Evolutionary conservation across 2,888 invertebrate genomes (phyloP).

Genomic region (Pterostichus madidus): DNA sequence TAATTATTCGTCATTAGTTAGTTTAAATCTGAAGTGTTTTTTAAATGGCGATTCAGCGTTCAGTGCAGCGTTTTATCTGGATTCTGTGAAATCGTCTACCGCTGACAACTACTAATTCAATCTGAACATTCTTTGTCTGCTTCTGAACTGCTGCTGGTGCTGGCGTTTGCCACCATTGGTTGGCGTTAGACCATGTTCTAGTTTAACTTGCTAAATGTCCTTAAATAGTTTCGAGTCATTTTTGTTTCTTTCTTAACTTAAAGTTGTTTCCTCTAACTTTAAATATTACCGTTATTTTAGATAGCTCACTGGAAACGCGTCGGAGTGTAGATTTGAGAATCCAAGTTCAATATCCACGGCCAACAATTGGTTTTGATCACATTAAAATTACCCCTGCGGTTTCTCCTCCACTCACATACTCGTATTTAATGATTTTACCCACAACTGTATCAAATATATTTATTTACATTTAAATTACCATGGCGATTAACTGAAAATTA

Average conservation of each 20-base stretch:
- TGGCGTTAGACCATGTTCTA: slow-evolving; percentile 22
- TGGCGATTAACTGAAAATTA: no score
- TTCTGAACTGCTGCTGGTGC: slow-evolving; percentile 5
- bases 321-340: no score
- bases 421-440: no score
- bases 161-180: slow-evolving; percentile 15
- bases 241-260: slow-evolving; percentile 50
- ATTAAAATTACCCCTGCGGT: no score
- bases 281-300: slow-evolving; percentile 34
- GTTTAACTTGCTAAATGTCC: slow-evolving; percentile 50
- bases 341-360: no score
- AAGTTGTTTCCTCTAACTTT: slow-evolving; percentile 30
- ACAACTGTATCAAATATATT: no score
- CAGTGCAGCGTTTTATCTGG: slow-evolving; percentile 47
- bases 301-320: no score
- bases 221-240: slow-evolving; percentile 47
- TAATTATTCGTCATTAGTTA: slow-evolving; percentile 55
- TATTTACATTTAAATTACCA: no score
- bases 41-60: slow-evolving; percentile 29
- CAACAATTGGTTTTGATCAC: no score
- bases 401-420: no score
- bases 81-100: slow-evolving; percentile 45
- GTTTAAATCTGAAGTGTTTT: slow-evolving; percentile 38
- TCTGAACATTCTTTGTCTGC: slow-evolving; percentile 50
- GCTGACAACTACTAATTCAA: slow-evolving; percentile 58